Evolutionary conservation across 1,140 invertebrate genomes (phyloP).

Genomic region (Tetramorium alpestre): DNA sequence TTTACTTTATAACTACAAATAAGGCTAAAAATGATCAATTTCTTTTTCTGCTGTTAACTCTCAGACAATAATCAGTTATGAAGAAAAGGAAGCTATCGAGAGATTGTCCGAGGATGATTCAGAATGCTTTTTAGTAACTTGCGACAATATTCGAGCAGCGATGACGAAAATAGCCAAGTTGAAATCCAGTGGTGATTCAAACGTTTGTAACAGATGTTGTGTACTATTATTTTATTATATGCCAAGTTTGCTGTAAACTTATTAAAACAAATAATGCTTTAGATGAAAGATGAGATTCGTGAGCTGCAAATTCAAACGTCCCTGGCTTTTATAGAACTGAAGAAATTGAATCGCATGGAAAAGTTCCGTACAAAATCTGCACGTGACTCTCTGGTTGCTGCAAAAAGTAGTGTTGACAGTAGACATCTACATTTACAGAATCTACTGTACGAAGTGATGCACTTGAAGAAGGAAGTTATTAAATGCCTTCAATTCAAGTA

Average conservation of each 20-base stretch:
- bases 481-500: slow-evolving; percentile 97
- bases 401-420: slow-evolving; percentile 95
- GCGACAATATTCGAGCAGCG: slow-evolving; percentile 88
- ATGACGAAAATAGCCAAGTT: slow-evolving; percentile 89
- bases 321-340: slow-evolving; percentile 92
- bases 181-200: slow-evolving; percentile 86
- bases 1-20: background rate
- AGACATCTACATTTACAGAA: slow-evolving; percentile 97
- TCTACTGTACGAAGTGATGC: slow-evolving; percentile 97
- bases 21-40: slow-evolving; percentile 8
- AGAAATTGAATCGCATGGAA: slow-evolving; percentile 96
- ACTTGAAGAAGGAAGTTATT: slow-evolving; percentile 96
- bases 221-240: slow-evolving; percentile 2
- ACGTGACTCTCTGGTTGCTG: slow-evolving; percentile 91
- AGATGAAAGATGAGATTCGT: slow-evolving; percentile 88
- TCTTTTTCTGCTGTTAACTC: slow-evolving; percentile 34
- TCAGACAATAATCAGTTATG: slow-evolving; percentile 89
- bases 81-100: slow-evolving; percentile 90
- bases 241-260: slow-evolving; percentile 4
- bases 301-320: slow-evolving; percentile 90
- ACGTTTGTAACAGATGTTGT: slow-evolving; percentile 78
- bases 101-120: slow-evolving; percentile 89
- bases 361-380: slow-evolving; percentile 94
- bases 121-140: slow-evolving; percentile 89
- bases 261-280: slow-evolving; percentile 66